Percentiles rank a stretch among this genome's conserved stretches.
Conservation (phyloP, 2,888 invertebrate genomes). For the Chymomyza fuscimana region DNA sequence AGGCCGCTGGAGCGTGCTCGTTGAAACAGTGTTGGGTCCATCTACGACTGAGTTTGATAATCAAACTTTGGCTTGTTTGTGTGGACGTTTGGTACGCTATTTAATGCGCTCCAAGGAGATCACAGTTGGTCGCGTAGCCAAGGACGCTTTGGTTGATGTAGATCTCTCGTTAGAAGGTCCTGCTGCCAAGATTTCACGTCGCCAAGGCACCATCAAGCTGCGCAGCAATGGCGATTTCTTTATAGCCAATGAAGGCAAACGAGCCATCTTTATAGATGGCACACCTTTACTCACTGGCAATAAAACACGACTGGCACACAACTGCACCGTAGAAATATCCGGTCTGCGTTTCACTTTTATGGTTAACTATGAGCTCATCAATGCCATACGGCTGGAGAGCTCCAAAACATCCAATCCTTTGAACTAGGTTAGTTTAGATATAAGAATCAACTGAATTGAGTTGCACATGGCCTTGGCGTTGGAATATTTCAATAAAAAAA, state of each 20-base stretch:
- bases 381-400: conserved; percentile 92
- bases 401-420: conserved; percentile 86
- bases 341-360: conserved; percentile 95
- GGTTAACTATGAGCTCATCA: conserved; percentile 94
- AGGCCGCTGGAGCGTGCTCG: conserved; percentile 94
- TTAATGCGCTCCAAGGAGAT: conserved; percentile 97
- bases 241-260: conserved; percentile 95
- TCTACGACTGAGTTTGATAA: conserved; percentile 92
- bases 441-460: not conserved
- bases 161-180: conserved; percentile 96
- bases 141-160: conserved; percentile 94
- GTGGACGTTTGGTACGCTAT: conserved; percentile 95
- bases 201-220: conserved; percentile 94
- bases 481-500: not conserved
- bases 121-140: conserved; percentile 93
- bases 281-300: conserved; percentile 92
- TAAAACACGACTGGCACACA: conserved; percentile 94
- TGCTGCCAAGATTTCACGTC: conserved; percentile 94
- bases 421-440: conserved; percentile 55
- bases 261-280: conserved; percentile 96
- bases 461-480: not conserved
- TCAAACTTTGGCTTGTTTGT: conserved; percentile 94
- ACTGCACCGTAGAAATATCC: conserved; percentile 96
- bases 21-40: conserved; percentile 92
- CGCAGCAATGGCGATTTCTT: conserved; percentile 97